Conservation (phyloP, 2,797 vertebrate genomes). For the Pelodytes ibericus region DNA sequence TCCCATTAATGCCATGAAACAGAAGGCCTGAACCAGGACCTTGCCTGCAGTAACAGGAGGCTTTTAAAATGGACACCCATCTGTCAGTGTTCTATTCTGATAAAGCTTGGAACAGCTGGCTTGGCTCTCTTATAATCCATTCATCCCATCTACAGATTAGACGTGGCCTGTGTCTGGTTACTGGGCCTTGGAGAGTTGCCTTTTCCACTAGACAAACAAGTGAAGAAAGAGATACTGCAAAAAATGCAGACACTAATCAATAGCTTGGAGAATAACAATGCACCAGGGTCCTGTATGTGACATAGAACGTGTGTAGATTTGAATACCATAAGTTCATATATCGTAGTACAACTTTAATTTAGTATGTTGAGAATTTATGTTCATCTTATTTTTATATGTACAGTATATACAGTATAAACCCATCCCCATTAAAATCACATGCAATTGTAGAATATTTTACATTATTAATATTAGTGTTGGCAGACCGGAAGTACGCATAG, state of each 20-base stretch:
- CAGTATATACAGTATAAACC: no score
- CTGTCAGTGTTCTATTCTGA: constrained; percentile 74
- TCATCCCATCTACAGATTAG: constrained; percentile 64
- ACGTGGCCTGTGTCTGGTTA: constrained; percentile 60
- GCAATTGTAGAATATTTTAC: no score
- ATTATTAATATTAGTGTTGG: no score
- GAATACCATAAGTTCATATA: no score
- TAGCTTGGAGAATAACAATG: constrained; percentile 18
- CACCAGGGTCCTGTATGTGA: constrained; percentile 4
- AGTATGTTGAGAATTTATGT: no score
- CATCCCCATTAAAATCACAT: no score
- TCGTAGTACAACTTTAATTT: no score
- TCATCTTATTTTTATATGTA: no score
- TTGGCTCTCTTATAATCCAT: constrained; percentile 64
- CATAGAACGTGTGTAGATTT: neutral
- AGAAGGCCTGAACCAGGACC: constrained; percentile 64
- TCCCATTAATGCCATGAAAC: constrained; percentile 39
- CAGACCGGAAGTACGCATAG: no score
- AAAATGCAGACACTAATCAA: constrained; percentile 16
- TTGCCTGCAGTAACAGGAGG: constrained; percentile 68
- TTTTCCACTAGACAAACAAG: constrained; percentile 46
- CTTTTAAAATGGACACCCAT: constrained; percentile 75
- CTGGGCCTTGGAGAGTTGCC: constrained; percentile 57
- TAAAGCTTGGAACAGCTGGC: constrained; percentile 72
- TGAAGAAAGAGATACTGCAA: constrained; percentile 23